These are phyloP conservation scores for Hemicrepidius hirtus DNA, from an alignment of 2,888 invertebrate genomes.

Conservation along the genomic window DNA sequence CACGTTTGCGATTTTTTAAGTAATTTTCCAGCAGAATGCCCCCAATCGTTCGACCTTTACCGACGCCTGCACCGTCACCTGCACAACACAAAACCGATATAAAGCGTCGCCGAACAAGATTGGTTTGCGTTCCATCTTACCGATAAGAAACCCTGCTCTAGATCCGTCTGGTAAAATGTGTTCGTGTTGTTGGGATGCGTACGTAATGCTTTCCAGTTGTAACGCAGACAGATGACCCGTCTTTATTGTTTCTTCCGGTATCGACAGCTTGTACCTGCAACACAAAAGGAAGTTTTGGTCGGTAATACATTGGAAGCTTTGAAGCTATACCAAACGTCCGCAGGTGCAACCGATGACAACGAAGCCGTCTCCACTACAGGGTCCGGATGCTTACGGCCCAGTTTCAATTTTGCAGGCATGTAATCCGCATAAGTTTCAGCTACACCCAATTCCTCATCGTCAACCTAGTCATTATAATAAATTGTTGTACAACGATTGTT, in stretches of 20 bases:
- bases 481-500: no score
- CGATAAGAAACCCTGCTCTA: slow-evolving; percentile 96
- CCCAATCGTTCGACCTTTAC: slow-evolving; percentile 97
- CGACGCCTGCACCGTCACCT: slow-evolving; percentile 99
- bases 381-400: slow-evolving; percentile 98
- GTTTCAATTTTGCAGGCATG: slow-evolving; percentile 95
- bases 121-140: slow-evolving; percentile 68
- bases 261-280: slow-evolving; percentile 81
- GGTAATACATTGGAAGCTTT: no score
- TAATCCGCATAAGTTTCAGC: slow-evolving; percentile 99
- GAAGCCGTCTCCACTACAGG: slow-evolving; percentile 99
- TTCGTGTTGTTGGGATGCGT: slow-evolving; percentile 97
- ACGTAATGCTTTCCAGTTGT: slow-evolving; percentile 97
- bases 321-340: slow-evolving; percentile 90
- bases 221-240: slow-evolving; percentile 93
- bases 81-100: slow-evolving; percentile 36
- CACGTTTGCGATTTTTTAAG: slow-evolving; percentile 91
- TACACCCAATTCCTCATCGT: slow-evolving; percentile 97
- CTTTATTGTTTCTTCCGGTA: slow-evolving; percentile 90
- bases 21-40: slow-evolving; percentile 99
- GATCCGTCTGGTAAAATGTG: slow-evolving; percentile 91
- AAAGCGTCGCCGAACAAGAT: background rate
- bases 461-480: slow-evolving; percentile 73
- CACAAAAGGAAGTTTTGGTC: no score
- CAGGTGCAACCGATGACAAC: slow-evolving; percentile 95